A percentile compares a stretch with the other conserved stretches of the same genome.
Conservation (phyloP, 2,113 vertebrate genomes). For the Neotoma lepida region DNA sequence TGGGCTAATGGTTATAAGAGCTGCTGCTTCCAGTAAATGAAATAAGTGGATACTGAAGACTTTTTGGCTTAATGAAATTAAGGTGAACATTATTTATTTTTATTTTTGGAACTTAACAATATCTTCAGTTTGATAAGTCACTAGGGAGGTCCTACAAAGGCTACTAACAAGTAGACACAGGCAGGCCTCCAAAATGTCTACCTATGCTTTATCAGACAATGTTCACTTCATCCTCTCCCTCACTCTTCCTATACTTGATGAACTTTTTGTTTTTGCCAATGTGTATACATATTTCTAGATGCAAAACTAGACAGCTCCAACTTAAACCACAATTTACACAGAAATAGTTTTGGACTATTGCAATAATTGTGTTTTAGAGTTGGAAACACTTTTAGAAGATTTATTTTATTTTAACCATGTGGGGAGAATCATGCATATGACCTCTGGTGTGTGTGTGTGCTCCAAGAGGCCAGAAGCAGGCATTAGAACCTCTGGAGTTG, state of each 20-base stretch:
- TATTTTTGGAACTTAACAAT: conserved; percentile 14
- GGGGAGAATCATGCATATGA: background rate
- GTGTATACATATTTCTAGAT: background rate
- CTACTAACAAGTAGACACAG: background rate
- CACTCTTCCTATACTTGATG: background rate
- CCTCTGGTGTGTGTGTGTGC: background rate
- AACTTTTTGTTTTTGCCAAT: background rate
- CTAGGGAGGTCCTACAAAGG: background rate
- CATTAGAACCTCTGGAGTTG: background rate
- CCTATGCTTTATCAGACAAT: background rate
- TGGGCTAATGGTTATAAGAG: background rate
- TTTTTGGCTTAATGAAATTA: background rate
- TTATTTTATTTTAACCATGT: too few species aligned
- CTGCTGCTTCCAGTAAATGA: conserved; percentile 33
- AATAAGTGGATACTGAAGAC: background rate
- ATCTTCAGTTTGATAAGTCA: background rate
- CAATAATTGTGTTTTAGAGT: background rate
- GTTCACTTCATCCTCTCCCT: background rate
- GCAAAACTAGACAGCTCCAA: background rate
- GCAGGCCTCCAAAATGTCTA: background rate
- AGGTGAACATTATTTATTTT: background rate
- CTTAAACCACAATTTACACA: background rate
- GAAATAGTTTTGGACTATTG: background rate
- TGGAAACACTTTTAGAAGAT: background rate
- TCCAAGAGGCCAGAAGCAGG: background rate